Evolutionary conservation across 2,113 vertebrate species (phyloP).

Genomic region (Leuciscus idus): DNA sequence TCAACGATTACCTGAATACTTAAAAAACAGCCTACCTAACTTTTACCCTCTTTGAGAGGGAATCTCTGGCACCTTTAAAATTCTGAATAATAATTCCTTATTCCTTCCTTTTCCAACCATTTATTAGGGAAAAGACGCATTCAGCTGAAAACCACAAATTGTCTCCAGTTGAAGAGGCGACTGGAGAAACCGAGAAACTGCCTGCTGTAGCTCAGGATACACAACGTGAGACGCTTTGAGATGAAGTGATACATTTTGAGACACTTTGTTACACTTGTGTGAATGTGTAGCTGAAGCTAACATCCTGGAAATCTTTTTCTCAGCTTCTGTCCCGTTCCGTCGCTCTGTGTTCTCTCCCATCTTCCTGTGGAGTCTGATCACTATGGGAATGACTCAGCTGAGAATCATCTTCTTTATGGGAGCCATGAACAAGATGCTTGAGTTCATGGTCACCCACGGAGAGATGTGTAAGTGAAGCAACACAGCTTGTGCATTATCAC

Average conservation of each 20-base stretch:
- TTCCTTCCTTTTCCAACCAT: not conserved
- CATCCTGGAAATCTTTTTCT: constrained; percentile 19
- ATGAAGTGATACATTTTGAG: not conserved
- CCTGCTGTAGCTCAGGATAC: constrained; percentile 41
- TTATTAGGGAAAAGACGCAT: constrained; percentile 74
- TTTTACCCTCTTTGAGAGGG: too few species aligned
- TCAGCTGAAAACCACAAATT: constrained; percentile 76
- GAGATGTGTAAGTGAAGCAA: constrained; percentile 64
- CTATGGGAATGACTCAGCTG: constrained; percentile 89
- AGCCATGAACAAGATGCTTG: constrained; percentile 91
- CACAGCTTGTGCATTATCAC: not conserved
- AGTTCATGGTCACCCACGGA: constrained; percentile 77
- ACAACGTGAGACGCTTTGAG: constrained; percentile 69
- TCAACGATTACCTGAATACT: not conserved
- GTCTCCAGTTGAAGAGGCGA: constrained; percentile 67
- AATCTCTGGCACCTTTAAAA: not conserved
- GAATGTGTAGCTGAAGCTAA: not conserved
- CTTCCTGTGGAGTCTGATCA: constrained; percentile 90
- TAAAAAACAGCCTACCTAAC: not conserved
- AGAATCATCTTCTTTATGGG: constrained; percentile 93
- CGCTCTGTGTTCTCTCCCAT: constrained; percentile 85
- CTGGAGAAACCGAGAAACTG: constrained; percentile 73
- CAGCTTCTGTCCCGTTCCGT: constrained; percentile 77
- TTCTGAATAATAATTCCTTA: not conserved
- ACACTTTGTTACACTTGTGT: not conserved